Percentiles rank a stretch among this genome's conserved stretches.
These are phyloP conservation scores for Caenorhabditis inopinata DNA, from an alignment of 1,140 invertebrate genomes.

Conservation along the genomic window DNA sequence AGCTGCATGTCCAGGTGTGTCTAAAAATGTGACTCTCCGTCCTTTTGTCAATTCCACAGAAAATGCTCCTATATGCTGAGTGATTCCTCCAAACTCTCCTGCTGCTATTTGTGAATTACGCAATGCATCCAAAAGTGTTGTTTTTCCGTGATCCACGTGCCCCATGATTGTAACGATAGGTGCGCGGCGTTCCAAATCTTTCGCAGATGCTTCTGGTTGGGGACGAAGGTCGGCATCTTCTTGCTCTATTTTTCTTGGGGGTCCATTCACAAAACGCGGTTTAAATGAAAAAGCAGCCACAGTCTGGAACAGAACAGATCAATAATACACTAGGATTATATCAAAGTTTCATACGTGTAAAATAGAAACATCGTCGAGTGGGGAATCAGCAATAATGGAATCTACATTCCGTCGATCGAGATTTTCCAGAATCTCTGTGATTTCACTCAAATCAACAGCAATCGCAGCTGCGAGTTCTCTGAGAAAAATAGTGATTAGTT, in stretches of 20 bases:
- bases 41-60: conserved; percentile 75
- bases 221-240: neutral
- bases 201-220: neutral
- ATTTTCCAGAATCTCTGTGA: conserved; percentile 46
- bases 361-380: conserved; percentile 1
- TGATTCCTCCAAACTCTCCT: conserved; percentile 96
- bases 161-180: conserved; percentile 92
- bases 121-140: conserved; percentile 87
- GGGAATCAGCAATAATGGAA: conserved; percentile 13
- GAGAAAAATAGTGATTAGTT: neutral
- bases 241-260: neutral
- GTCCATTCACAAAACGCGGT: conserved; percentile 1
- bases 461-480: conserved; percentile 52
- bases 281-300: neutral
- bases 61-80: conserved; percentile 98
- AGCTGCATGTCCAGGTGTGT: conserved; percentile 99
- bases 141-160: conserved; percentile 99
- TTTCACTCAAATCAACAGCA: conserved; percentile 42
- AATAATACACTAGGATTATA: too few relatives aligned
- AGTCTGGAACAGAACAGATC: neutral
- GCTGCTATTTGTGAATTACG: conserved; percentile 82
- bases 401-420: conserved; percentile 44
- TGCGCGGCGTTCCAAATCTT: conserved; percentile 60
- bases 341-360: conserved; percentile 29
- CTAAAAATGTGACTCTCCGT: conserved; percentile 85